phyloP scores from a whole-genome alignment of 2,113 vertebrate species.

The Serilophus lunatus region DNA sequence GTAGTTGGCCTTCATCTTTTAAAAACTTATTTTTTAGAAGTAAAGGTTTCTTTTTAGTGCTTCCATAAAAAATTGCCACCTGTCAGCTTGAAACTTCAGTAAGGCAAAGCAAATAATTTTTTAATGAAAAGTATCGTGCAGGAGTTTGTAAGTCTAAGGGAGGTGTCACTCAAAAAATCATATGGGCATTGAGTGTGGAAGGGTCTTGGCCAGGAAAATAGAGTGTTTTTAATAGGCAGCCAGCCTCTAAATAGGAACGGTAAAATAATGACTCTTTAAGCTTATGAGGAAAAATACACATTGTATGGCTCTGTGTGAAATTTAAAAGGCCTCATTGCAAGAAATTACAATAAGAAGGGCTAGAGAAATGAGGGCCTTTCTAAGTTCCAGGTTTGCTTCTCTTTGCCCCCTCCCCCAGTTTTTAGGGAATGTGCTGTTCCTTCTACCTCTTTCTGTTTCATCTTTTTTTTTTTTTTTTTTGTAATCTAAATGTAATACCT shows the following conservation, averaged over 20 bases:
- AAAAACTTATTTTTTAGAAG: constrained; percentile 58
- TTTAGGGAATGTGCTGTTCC: constrained; percentile 1
- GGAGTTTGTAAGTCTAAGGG: constrained; percentile 57
- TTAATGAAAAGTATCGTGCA: constrained; percentile 31
- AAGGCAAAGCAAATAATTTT: constrained; percentile 65
- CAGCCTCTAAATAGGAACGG: neutral
- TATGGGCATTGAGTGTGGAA: constrained; percentile 13
- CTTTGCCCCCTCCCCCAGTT: neutral
- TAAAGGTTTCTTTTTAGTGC: constrained; percentile 54
- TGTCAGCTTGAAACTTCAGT: constrained; percentile 59
- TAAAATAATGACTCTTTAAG: constrained; percentile 32
- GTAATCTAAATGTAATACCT: constrained; percentile 58
- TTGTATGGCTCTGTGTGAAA: neutral
- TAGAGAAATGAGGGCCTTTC: neutral
- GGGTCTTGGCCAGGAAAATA: constrained; percentile 5
- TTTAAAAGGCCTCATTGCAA: constrained; percentile 17
- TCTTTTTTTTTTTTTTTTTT: constrained; percentile 34
- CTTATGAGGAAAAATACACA: neutral
- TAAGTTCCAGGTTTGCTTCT: constrained; percentile 1
- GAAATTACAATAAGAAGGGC: neutral
- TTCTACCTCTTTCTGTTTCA: neutral
- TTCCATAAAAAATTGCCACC: constrained; percentile 63
- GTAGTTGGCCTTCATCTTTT: constrained; percentile 54
- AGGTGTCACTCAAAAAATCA: constrained; percentile 52
- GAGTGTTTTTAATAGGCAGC: constrained; percentile 36